phyloP scores from a whole-genome alignment of 2,888 invertebrate species.

The Limnephilus rhombicus region DNA sequence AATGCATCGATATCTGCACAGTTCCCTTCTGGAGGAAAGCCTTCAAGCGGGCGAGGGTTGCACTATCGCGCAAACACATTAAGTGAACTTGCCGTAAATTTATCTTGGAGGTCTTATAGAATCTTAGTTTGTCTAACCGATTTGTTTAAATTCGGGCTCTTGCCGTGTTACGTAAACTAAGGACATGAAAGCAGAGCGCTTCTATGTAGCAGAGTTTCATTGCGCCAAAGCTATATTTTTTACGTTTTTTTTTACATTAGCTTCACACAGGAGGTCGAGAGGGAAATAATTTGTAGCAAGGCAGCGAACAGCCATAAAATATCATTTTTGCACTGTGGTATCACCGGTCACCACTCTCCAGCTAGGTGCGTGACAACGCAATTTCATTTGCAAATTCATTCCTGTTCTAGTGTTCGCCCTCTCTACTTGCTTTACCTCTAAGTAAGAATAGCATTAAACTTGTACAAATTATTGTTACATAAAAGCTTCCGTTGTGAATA shows the following conservation, averaged over 20 bases:
- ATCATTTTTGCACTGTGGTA: no score
- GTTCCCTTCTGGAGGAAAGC: neutral
- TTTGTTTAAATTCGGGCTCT: slow-evolving; percentile 1
- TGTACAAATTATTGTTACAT: no score
- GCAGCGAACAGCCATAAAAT: no score
- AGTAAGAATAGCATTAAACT: no score
- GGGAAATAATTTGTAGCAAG: no score
- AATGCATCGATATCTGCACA: slow-evolving; percentile 7
- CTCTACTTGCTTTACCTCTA: no score
- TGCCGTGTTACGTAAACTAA: neutral
- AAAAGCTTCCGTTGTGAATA: no score
- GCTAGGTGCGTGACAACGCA: no score
- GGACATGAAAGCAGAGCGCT: neutral
- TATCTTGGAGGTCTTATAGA: neutral
- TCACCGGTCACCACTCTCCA: no score
- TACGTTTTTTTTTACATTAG: neutral
- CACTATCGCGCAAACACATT: neutral
- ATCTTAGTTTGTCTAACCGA: neutral
- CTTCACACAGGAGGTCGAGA: no score
- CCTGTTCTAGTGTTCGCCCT: no score
- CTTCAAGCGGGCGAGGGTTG: neutral
- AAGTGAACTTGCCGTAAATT: neutral
- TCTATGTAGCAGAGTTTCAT: neutral
- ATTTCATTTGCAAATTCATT: no score
- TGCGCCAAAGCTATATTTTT: neutral